phyloP scores from a whole-genome alignment of 2,888 invertebrate species.

The Galerucella calmariensis region DNA sequence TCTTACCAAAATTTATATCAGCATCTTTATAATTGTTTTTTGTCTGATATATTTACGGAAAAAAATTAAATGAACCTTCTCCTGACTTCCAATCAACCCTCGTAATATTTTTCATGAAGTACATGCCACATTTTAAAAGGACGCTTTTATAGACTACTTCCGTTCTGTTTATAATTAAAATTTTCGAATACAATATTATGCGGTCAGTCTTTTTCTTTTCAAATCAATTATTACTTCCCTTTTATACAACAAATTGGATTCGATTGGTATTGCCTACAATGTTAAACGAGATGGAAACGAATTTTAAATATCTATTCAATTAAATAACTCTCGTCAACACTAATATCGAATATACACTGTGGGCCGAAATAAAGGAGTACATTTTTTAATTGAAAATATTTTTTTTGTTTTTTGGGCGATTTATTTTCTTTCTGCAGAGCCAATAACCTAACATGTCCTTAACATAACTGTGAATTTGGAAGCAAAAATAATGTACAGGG shows the following conservation, averaged over 20 bases:
- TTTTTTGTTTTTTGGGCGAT: too few relatives aligned
- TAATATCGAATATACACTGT: not conserved
- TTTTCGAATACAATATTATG: not conserved
- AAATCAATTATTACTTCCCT: slow-evolving; percentile 8
- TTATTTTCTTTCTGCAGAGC: too few relatives aligned
- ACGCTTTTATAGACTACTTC: not conserved
- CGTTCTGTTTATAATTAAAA: not conserved
- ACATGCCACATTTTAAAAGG: not conserved
- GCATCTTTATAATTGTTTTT: too few relatives aligned
- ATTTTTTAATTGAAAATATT: too few relatives aligned
- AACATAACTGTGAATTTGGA: too few relatives aligned
- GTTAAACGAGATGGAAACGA: not conserved
- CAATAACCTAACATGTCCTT: too few relatives aligned
- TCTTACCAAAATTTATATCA: too few relatives aligned
- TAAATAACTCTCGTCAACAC: not conserved
- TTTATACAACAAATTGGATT: slow-evolving; percentile 18
- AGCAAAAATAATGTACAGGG: too few relatives aligned
- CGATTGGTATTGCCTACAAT: slow-evolving; percentile 3
- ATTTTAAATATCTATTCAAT: slow-evolving; percentile 6
- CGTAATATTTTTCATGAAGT: not conserved
- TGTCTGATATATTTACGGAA: too few relatives aligned
- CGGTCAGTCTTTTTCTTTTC: slow-evolving; percentile 9
- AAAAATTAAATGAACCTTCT: too few relatives aligned
- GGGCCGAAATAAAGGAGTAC: too few relatives aligned
- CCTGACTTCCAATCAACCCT: not conserved